A percentile compares a stretch with the other conserved stretches of the same genome.
Evolutionary conservation across 2,888 invertebrate genomes (phyloP).

Genomic region (Blera fallax): DNA sequence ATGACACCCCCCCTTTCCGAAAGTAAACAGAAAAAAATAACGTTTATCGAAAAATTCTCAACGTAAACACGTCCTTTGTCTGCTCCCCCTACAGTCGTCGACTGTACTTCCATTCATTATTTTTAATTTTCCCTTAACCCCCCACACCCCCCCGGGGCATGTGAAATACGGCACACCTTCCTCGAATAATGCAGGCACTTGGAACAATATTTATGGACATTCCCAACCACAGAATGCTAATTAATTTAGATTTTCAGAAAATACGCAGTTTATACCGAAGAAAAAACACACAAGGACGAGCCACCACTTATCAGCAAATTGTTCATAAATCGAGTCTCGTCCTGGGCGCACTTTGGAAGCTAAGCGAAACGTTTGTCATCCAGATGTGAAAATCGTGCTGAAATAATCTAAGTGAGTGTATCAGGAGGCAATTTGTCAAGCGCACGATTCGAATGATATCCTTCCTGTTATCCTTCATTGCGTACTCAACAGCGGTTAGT

Average conservation of each 20-base stretch:
- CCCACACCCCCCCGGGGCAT: not conserved
- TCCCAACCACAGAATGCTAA: not conserved
- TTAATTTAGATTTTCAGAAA: constrained; percentile 1
- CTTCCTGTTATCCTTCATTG: not conserved
- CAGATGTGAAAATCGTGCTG: not conserved
- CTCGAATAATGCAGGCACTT: not conserved
- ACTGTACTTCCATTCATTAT: not conserved
- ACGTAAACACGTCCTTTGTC: not conserved
- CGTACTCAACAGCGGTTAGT: not conserved
- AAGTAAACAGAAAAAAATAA: not conserved
- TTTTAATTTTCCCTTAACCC: not conserved
- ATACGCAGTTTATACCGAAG: not conserved
- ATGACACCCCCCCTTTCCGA: not conserved
- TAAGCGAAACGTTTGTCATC: not conserved
- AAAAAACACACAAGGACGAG: not conserved
- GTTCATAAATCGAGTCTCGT: not conserved
- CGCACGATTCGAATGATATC: not conserved
- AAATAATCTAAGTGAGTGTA: not conserved
- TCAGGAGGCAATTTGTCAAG: constrained; percentile 3
- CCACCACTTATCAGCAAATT: not conserved
- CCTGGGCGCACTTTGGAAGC: not conserved
- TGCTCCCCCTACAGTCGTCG: not conserved
- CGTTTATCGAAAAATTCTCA: not conserved
- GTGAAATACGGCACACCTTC: not conserved
- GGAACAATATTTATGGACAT: not conserved